Percentiles rank a stretch among this genome's conserved stretches.
phyloP scores from a whole-genome alignment of 2,113 vertebrate species.

The Notarius lentiginosus region DNA sequence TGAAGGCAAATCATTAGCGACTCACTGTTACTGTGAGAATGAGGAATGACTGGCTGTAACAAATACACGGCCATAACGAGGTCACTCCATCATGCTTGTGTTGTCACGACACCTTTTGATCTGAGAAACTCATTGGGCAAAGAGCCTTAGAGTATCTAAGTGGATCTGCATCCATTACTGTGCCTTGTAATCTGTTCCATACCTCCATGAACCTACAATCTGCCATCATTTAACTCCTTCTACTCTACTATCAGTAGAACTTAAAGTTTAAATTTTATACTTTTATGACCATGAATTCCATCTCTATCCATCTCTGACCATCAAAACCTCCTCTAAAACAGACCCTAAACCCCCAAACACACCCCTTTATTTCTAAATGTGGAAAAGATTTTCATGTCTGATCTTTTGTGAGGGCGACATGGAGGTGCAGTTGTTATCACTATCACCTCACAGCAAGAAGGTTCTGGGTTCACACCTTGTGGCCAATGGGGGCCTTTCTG shows the following conservation, averaged over 20 bases:
- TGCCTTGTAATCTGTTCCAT: constrained; percentile 69
- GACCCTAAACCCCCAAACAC: background rate
- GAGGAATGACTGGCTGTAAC: constrained; percentile 49
- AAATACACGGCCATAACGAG: constrained; percentile 30
- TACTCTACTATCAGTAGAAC: background rate
- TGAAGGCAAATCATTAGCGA: constrained; percentile 60
- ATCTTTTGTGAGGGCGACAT: background rate
- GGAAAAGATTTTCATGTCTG: background rate
- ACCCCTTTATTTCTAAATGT: background rate
- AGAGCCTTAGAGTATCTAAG: constrained; percentile 64
- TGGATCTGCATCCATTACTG: constrained; percentile 67
- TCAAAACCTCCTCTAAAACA: background rate
- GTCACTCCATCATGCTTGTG: constrained; percentile 55
- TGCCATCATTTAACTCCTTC: constrained; percentile 63
- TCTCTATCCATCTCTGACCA: no score
- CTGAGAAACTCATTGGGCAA: constrained; percentile 66
- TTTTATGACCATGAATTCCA: background rate
- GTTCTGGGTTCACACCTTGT: no score
- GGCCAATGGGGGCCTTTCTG: no score
- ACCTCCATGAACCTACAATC: constrained; percentile 59
- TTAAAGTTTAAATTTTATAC: background rate
- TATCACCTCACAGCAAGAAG: no score
- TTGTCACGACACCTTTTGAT: constrained; percentile 59
- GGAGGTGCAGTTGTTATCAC: no score
- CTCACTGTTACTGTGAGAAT: constrained; percentile 51